These are phyloP conservation scores for Leptodirus hochenwartii DNA, from an alignment of 2,888 invertebrate species.

Conservation along the genomic window DNA sequence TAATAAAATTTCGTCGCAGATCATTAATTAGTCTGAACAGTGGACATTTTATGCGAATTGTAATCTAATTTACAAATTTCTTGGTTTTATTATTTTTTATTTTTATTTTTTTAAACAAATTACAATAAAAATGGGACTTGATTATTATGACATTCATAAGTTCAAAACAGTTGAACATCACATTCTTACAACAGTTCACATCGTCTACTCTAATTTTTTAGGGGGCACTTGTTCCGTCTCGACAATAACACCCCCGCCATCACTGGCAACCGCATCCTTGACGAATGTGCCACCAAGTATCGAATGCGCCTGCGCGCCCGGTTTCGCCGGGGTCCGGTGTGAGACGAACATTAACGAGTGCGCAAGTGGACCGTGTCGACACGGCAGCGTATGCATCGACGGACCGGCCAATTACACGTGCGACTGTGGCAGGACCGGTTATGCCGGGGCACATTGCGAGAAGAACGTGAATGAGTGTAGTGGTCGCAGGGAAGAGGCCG, in stretches of 20 bases:
- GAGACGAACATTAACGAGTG: conserved; percentile 66
- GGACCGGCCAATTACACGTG: conserved; percentile 58
- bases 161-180: no score
- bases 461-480: conserved; percentile 65
- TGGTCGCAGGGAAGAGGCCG: no score
- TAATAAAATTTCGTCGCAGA: no score
- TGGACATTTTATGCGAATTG: no score
- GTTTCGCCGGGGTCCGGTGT: conserved; percentile 49
- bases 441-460: conserved; percentile 54
- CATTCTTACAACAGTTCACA: background rate
- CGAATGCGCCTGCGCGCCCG: conserved; percentile 29
- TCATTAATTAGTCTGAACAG: no score
- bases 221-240: conserved; percentile 34
- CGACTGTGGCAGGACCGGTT: conserved; percentile 59
- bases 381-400: conserved; percentile 56
- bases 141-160: no score
- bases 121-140: no score
- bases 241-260: conserved; percentile 5
- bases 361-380: conserved; percentile 44
- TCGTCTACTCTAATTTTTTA: conserved; percentile 11
- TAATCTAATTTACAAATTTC: no score
- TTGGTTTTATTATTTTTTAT: no score
- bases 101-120: no score
- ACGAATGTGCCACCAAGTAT: no score
- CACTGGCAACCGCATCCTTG: conserved; percentile 11